Conservation (phyloP, 2,888 invertebrate species). For the Deroplatys truncata region DNA sequence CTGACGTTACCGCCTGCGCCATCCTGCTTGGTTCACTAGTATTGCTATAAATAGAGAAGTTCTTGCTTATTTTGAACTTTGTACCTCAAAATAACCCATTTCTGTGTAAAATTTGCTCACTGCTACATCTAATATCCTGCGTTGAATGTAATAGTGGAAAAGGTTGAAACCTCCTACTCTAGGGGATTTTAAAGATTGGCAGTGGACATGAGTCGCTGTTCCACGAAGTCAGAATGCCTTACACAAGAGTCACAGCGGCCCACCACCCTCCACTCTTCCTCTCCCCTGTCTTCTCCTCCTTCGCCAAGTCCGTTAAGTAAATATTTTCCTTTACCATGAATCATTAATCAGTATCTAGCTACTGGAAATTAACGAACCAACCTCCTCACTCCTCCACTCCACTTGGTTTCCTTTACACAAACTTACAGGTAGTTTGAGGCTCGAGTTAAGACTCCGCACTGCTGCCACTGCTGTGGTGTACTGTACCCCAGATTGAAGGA, state of each 20-base stretch:
- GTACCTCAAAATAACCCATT: too few species aligned
- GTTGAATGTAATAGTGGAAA: too few species aligned
- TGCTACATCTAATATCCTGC: too few species aligned
- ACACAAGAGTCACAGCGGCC: neutral
- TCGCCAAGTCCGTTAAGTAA: slow-evolving; percentile 15
- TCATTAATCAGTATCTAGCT: slow-evolving; percentile 18
- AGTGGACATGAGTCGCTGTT: neutral
- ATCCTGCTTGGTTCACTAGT: too few species aligned
- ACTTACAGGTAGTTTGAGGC: slow-evolving; percentile 14
- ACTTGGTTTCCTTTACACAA: slow-evolving; percentile 14
- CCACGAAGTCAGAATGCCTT: neutral
- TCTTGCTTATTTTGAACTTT: too few species aligned
- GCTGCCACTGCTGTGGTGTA: neutral
- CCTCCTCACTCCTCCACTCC: neutral
- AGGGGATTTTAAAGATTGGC: neutral
- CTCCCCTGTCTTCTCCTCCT: neutral
- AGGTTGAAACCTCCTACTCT: too few species aligned
- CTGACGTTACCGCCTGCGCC: too few species aligned
- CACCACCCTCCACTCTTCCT: neutral
- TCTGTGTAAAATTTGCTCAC: too few species aligned
- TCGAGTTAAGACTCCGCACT: neutral
- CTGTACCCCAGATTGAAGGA: neutral
- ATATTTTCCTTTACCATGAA: slow-evolving; percentile 17
- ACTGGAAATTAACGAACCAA: slow-evolving; percentile 17
- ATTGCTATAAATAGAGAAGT: too few species aligned